Base-by-base conservation (phyloP, 2,888 invertebrate species). In the Lottia scabra region DNA sequence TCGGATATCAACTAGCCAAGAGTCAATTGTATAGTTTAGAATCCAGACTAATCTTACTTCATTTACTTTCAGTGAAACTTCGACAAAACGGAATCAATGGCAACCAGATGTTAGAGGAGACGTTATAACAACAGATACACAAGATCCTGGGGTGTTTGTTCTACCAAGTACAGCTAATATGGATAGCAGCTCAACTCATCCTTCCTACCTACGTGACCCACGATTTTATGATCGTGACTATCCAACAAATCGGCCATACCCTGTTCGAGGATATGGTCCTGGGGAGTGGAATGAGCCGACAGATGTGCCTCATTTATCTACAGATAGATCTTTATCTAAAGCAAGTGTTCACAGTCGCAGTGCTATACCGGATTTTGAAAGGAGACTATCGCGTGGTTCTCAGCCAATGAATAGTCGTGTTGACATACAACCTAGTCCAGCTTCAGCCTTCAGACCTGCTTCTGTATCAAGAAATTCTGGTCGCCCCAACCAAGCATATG, bases 61-160 rank as follows among this genome's bases (percentile, higher is more conserved):
- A 23, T 44, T 56, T 8, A 71, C 70, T 80, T 81, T 27, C 82
- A 86, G 86, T 81, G 80, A 86, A 85, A 77, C 80, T 84, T 44
- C 83, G 85, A 67, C 86, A 85, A 81, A 86, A 86, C 77, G 86
- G 86, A 81, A 82, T 82, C 78, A 82, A 77, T 79, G 81, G 84
- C 74, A 80, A 74, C 74, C 80, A 76, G 71, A 78, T 82, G 80
- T 84, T 83, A 75, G 86, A 86, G 77, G 84, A 85, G 78, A 83
- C 84, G 19, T 81, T 86, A 74, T 86, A 81, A 83, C 78, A 68
- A 74, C 75, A 19, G 68, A 70, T n/a, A 72, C 68, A 38, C 67
- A 67, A 19, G 75, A 78, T 38, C 78, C 78, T 65, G 82, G 81
- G 15, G 81, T 85, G 19, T 85, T 84, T 77, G 76, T 85, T 73